A percentile compares a stretch with the other conserved stretches of the same genome.
Conservation (phyloP, 2,113 vertebrate species). For the Excalfactoria chinensis region DNA sequence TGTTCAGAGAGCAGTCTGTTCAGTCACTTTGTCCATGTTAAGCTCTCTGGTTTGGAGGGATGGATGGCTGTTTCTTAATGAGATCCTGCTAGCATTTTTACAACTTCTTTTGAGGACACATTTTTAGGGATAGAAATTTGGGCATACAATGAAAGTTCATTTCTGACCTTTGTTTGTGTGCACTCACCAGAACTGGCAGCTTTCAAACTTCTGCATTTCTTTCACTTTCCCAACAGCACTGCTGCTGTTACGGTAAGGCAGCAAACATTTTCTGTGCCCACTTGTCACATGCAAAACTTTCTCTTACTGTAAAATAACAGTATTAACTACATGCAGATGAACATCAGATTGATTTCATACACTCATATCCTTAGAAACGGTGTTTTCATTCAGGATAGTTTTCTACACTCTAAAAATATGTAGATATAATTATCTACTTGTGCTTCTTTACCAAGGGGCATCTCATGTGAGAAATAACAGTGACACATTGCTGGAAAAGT, state of each 20-base stretch:
- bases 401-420: not conserved
- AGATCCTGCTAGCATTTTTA: not conserved
- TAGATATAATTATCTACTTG: not conserved
- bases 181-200: not conserved
- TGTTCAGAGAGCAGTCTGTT: not conserved
- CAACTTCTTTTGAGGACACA: not conserved
- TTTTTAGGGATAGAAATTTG: not conserved
- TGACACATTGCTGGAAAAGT: not conserved
- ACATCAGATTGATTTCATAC: not conserved
- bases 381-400: not conserved
- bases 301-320: not conserved
- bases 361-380: not conserved
- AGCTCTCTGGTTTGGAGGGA: accelerated
- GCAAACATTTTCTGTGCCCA: not conserved
- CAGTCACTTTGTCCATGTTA: not conserved
- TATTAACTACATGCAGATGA: not conserved
- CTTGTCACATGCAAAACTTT: not conserved
- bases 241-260: not conserved
- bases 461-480: not conserved
- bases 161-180: not conserved
- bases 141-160: not conserved
- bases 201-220: not conserved
- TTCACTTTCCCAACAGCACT: not conserved
- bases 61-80: not conserved
- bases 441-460: not conserved